Evolutionary conservation across 2,797 vertebrate genomes (phyloP).

Genomic region (Heterohyrax brucei): DNA sequence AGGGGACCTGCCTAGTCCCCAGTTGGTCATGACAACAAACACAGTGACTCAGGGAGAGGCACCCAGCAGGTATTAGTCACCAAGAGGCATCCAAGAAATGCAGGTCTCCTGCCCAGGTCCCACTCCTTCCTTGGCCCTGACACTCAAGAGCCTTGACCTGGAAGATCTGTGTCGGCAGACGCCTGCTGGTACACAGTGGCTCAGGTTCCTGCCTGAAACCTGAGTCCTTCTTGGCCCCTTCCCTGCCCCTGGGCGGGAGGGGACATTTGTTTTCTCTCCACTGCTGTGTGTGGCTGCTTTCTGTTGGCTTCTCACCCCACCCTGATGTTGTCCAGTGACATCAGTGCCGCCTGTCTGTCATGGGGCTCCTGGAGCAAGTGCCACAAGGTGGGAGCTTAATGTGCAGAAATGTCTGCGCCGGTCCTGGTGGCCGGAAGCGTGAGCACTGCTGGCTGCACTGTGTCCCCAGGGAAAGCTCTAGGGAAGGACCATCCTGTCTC

Average conservation of each 20-base stretch:
- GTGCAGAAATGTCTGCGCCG: not conserved
- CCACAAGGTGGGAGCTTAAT: not conserved
- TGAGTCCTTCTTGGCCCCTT: not conserved
- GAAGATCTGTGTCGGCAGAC: no score
- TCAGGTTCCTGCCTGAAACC: not conserved
- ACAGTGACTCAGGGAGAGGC: accelerated
- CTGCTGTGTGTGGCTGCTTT: not conserved
- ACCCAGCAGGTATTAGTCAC: not conserved
- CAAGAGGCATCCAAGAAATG: not conserved
- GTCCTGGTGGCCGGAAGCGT: no score
- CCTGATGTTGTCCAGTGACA: not conserved
- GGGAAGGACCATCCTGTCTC: no score
- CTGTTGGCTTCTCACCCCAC: not conserved
- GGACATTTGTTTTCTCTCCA: not conserved
- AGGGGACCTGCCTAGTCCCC: accelerated
- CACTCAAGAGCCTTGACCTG: not conserved
- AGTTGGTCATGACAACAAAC: accelerated
- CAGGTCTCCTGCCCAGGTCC: accelerated
- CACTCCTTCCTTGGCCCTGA: accelerated
- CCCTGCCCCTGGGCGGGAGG: no score
- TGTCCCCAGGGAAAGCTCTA: no score
- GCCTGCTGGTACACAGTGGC: no score
- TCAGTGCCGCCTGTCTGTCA: not conserved
- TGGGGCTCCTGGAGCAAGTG: not conserved
- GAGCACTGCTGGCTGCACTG: no score